phyloP scores from a whole-genome alignment of 2,888 invertebrate genomes.

The Epiblema foenella region DNA sequence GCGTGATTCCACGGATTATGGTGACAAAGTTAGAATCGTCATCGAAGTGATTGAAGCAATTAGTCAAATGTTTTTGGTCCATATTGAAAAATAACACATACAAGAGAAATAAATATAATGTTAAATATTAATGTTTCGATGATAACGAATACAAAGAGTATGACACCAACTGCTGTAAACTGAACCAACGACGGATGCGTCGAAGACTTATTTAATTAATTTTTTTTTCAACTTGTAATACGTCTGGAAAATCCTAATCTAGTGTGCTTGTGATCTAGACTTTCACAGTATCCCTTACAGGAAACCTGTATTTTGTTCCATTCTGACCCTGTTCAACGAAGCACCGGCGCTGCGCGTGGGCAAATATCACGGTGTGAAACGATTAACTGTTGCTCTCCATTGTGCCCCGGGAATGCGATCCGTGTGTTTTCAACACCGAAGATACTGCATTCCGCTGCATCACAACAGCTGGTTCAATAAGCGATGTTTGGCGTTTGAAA shows the following conservation, averaged over 20 bases:
- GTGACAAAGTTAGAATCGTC: slow-evolving; percentile 19
- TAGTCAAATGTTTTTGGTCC: background rate
- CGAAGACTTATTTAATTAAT: too few relatives aligned
- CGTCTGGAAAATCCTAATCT: background rate
- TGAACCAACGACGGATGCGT: too few relatives aligned
- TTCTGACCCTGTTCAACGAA: slow-evolving; percentile 30
- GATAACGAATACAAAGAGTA: background rate
- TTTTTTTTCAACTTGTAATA: too few relatives aligned
- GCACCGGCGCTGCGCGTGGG: slow-evolving; percentile 54
- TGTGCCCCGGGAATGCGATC: slow-evolving; percentile 49
- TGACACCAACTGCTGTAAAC: background rate
- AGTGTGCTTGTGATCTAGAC: background rate
- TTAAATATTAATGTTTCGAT: background rate
- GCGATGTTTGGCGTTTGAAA: slow-evolving; percentile 37
- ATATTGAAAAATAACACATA: too few relatives aligned
- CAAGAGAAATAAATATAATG: background rate
- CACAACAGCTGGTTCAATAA: slow-evolving; percentile 43
- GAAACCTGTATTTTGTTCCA: slow-evolving; percentile 26
- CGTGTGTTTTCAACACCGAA: slow-evolving; percentile 40
- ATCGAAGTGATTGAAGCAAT: background rate
- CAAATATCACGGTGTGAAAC: slow-evolving; percentile 62
- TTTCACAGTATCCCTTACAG: slow-evolving; percentile 2
- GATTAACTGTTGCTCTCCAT: slow-evolving; percentile 60
- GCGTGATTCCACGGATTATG: slow-evolving; percentile 17
- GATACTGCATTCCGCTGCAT: slow-evolving; percentile 37